phyloP scores from a whole-genome alignment of 1,140 invertebrate species.

The Bombus affinis region DNA sequence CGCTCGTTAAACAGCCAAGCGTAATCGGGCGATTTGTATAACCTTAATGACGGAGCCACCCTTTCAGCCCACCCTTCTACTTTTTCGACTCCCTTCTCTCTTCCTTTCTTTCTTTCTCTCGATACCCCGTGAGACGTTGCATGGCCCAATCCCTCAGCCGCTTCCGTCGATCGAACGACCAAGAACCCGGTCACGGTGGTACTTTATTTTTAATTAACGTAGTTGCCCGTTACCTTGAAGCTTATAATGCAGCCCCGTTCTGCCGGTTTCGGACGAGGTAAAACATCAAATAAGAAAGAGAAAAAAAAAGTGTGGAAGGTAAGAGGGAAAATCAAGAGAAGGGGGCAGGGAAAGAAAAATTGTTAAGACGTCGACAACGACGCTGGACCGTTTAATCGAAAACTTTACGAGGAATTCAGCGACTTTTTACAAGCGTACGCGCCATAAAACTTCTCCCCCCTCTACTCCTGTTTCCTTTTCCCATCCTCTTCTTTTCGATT shows the following conservation, averaged over 20 bases:
- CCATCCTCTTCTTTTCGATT: neutral
- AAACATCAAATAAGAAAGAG: neutral
- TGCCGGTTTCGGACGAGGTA: neutral
- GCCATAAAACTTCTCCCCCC: slow-evolving; percentile 10
- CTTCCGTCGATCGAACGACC: slow-evolving; percentile 33
- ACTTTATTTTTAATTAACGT: slow-evolving; percentile 66
- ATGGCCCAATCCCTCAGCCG: neutral
- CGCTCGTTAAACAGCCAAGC: slow-evolving; percentile 65
- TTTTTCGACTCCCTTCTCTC: neutral
- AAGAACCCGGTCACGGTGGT: slow-evolving; percentile 28
- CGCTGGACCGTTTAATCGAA: slow-evolving; percentile 32
- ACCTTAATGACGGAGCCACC: slow-evolving; percentile 65
- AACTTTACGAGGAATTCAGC: slow-evolving; percentile 40
- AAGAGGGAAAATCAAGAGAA: neutral
- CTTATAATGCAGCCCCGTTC: slow-evolving; percentile 50
- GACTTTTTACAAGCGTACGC: slow-evolving; percentile 39
- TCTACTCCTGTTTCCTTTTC: neutral
- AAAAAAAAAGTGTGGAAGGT: neutral
- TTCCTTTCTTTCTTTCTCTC: neutral
- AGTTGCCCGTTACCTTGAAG: slow-evolving; percentile 52
- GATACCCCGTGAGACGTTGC: neutral
- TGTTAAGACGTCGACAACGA: slow-evolving; percentile 34
- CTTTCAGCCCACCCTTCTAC: neutral
- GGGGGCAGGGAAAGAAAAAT: slow-evolving; percentile 8
- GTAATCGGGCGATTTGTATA: slow-evolving; percentile 71